Percentiles rank a stretch among this genome's conserved stretches.
These are phyloP conservation scores for Ceryle rudis DNA, from an alignment of 2,797 vertebrate species.

Conservation along the genomic window DNA sequence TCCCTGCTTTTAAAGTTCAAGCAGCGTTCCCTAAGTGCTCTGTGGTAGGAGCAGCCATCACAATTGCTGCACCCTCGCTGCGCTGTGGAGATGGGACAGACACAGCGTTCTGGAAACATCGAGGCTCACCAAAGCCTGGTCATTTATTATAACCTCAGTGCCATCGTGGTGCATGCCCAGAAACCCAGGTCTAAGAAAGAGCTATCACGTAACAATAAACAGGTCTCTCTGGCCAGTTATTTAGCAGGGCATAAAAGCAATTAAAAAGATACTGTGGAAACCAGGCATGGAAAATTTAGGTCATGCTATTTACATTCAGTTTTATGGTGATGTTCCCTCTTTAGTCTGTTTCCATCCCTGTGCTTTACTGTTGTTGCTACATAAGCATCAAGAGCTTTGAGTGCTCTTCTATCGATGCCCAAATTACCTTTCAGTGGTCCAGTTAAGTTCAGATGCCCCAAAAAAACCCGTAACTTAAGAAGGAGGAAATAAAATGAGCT, in stretches of 20 bases:
- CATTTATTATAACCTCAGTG: background rate
- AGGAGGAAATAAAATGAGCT: background rate
- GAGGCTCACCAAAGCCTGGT: background rate
- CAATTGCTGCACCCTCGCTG: background rate
- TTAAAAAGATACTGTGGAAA: constrained; percentile 12
- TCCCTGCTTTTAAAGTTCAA: background rate
- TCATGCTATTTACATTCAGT: constrained; percentile 18
- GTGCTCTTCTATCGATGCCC: background rate
- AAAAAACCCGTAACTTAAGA: background rate
- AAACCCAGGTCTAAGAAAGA: background rate
- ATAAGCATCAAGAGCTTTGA: background rate
- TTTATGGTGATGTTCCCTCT: constrained; percentile 21
- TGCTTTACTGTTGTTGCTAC: background rate
- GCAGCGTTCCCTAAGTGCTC: background rate
- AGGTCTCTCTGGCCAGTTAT: background rate
- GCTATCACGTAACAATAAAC: constrained; percentile 11
- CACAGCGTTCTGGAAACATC: background rate
- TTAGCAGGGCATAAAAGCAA: constrained; percentile 25
- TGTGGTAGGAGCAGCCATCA: background rate
- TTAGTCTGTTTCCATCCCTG: background rate
- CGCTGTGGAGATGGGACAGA: background rate
- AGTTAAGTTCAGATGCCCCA: background rate
- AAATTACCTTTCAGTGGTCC: background rate
- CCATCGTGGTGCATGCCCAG: background rate
- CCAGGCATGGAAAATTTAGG: constrained; percentile 47